These are phyloP conservation scores for Tigriopus californicus DNA, from an alignment of 2,888 invertebrate genomes.

Conservation along the genomic window DNA sequence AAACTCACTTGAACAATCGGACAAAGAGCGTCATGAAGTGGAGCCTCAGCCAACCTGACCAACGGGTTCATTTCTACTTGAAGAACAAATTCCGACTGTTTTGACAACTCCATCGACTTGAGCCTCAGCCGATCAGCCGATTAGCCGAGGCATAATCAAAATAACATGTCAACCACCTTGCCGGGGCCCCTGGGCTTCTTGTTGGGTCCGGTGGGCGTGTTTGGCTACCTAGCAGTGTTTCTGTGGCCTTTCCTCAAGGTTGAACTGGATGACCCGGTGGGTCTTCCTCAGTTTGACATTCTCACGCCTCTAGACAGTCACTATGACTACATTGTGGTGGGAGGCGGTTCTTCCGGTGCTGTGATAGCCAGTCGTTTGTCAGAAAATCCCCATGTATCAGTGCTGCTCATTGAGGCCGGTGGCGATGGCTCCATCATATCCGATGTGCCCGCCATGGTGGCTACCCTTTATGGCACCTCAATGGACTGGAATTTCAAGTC, in stretches of 20 bases:
- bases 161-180: too few relatives aligned
- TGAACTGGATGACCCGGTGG: neutral
- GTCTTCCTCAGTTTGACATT: neutral
- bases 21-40: too few relatives aligned
- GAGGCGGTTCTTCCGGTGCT: conserved; percentile 6
- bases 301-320: conserved; percentile 25
- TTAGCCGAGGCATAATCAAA: too few relatives aligned
- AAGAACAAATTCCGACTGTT: too few relatives aligned
- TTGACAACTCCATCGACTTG: too few relatives aligned
- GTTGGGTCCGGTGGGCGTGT: too few relatives aligned
- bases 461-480: conserved; percentile 50
- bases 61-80: too few relatives aligned
- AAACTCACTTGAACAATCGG: too few relatives aligned
- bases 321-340: conserved; percentile 49
- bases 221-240: too few relatives aligned
- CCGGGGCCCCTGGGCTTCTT: too few relatives aligned
- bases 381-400: conserved; percentile 12
- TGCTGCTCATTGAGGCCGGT: conserved; percentile 4
- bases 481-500: conserved; percentile 24
- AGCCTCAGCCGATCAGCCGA: too few relatives aligned
- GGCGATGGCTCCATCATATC: neutral
- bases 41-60: too few relatives aligned
- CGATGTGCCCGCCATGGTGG: conserved; percentile 39
- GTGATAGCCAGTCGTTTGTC: neutral
- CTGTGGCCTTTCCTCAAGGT: neutral